Evolutionary conservation across 2,888 invertebrate genomes (phyloP), one percentile per base, ranked within the genome.

Genomic region (Agonopterix arenella): DNA sequence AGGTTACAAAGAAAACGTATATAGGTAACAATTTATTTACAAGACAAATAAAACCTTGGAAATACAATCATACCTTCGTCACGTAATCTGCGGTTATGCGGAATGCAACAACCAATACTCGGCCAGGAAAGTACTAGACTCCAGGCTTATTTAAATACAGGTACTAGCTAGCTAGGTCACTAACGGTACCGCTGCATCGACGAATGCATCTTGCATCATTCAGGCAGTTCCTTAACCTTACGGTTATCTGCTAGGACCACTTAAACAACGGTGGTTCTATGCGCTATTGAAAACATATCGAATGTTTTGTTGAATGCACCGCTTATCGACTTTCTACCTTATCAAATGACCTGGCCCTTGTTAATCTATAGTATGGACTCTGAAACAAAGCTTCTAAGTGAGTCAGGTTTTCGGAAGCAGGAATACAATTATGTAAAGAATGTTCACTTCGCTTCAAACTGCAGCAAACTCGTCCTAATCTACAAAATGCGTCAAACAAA

Each of bases 291-390:
- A 64, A 59, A 54, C 48, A 65, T 76, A 70, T 71, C 67, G 58
- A 54, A 52, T 70, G 67, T 67, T 66, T 73, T 72, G 68, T 66
- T 28, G 70, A 73, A 75, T 83, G 83, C 81, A 81, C 52, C 68
- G 28, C 70, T 81, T 85, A 85, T 84, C 83, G 73, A 55, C 49
- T 54, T 64, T 64, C 66, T 69, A 62, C 68, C 65, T 82, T 86
- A 85, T 86, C 86, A 70, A 67, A 70, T 79, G 84, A 84, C 82
- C 83, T 68, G 73, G 66, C 69, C 73, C 72, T 61, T 63, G 61
- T 59, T 64, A 62, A 64, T 63, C 52, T 68, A 65, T 64, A 60
- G 64, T 62, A 62, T 59, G 55, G 51, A 60, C 55, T 51, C 60
- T 64, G 52, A 62, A 67, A 69, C 68, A 68, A 65, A 11, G 28